These are phyloP conservation scores for Apotomis turbidana DNA, from an alignment of 2,888 invertebrate species.

Conservation along the genomic window DNA sequence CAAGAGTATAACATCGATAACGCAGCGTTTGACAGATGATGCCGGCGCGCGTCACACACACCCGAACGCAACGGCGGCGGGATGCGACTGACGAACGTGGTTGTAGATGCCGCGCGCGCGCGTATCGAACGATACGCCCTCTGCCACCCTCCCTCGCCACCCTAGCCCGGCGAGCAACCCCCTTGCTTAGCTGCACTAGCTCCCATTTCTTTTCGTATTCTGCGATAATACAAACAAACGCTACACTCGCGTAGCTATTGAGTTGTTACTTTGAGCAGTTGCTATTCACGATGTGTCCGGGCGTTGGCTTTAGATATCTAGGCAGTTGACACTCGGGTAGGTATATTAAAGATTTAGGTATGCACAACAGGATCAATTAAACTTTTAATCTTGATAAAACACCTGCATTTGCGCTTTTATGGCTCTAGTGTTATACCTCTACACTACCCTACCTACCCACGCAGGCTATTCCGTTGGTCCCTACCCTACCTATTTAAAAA, in stretches of 20 bases:
- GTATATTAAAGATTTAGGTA: neutral
- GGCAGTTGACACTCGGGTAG: neutral
- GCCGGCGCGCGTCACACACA: conserved; percentile 56
- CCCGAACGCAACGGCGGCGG: conserved; percentile 65
- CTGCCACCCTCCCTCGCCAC: conserved; percentile 65
- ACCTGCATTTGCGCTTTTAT: neutral
- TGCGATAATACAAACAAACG: conserved; percentile 44
- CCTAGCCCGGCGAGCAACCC: conserved; percentile 53
- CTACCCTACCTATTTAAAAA: too few relatives aligned
- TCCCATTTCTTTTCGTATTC: conserved; percentile 49
- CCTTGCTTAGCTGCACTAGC: conserved; percentile 52
- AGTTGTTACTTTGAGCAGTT: conserved; percentile 36
- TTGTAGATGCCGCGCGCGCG: conserved; percentile 71
- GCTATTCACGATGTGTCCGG: conserved; percentile 25
- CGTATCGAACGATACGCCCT: conserved; percentile 75
- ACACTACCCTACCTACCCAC: too few relatives aligned
- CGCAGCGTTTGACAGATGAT: conserved; percentile 72
- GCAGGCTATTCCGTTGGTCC: too few relatives aligned
- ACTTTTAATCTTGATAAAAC: neutral
- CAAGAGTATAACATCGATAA: conserved; percentile 68
- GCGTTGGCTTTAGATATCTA: conserved; percentile 17
- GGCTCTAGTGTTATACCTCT: too few relatives aligned
- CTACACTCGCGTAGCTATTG: conserved; percentile 41
- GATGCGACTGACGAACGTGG: conserved; percentile 67
- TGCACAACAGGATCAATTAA: neutral